phyloP scores from a whole-genome alignment of 1,140 invertebrate species.

The Drosophila simulans region DNA sequence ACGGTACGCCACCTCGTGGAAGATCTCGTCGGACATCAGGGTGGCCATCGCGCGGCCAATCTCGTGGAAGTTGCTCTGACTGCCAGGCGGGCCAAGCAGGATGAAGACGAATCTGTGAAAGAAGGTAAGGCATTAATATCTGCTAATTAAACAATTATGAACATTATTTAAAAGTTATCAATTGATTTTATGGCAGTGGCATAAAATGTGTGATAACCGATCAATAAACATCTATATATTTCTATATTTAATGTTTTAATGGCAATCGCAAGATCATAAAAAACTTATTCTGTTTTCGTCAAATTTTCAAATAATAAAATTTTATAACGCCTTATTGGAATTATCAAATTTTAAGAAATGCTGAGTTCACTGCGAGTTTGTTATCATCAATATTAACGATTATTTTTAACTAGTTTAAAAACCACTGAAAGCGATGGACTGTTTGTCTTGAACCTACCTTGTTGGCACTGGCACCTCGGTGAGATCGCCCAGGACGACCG shows the following conservation, averaged over 20 bases:
- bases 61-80: slow-evolving; percentile 95
- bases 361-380: background rate
- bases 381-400: background rate
- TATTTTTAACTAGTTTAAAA: too few relatives aligned
- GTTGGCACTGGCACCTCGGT: slow-evolving; percentile 99
- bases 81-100: slow-evolving; percentile 94
- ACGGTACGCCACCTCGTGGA: slow-evolving; percentile 99
- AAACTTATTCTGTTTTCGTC: background rate
- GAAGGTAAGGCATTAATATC: background rate
- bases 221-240: background rate
- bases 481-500: slow-evolving; percentile 95
- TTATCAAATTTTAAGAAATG: background rate
- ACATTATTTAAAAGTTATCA: background rate
- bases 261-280: background rate
- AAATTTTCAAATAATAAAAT: background rate
- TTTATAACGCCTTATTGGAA: background rate
- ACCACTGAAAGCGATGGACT: too few relatives aligned
- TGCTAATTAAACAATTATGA: background rate
- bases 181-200: too few relatives aligned
- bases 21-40: slow-evolving; percentile 99
- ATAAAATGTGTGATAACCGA: too few relatives aligned
- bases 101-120: slow-evolving; percentile 94
- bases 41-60: slow-evolving; percentile 99
- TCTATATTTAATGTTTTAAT: background rate
- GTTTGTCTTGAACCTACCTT: slow-evolving; percentile 64